A percentile compares a stretch with the other conserved stretches of the same genome.
Evolutionary conservation across 2,113 vertebrate species (phyloP).

Genomic region (human): DNA sequence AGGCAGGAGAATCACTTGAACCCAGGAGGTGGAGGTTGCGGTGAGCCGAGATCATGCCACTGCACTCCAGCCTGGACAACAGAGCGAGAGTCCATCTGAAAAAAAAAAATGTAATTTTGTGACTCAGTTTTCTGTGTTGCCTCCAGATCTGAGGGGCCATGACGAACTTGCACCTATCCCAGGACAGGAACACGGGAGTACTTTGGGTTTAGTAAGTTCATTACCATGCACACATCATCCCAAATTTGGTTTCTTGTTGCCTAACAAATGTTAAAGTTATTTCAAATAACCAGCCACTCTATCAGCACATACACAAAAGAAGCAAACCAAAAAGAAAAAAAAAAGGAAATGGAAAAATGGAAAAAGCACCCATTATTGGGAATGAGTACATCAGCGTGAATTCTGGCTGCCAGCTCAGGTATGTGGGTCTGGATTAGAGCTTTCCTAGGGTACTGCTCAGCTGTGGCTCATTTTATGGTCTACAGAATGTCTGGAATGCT

Average conservation of each 20-base stretch:
- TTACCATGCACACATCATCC: neutral
- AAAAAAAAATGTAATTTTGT: neutral
- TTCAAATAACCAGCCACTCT: neutral
- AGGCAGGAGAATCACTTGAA: no score
- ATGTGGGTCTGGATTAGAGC: neutral
- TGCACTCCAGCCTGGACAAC: no score
- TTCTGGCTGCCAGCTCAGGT: neutral
- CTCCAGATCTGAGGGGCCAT: neutral
- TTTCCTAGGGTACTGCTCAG: neutral
- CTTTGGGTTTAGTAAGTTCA: neutral
- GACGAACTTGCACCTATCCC: neutral
- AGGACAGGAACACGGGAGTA: neutral
- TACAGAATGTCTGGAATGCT: neutral
- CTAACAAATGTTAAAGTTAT: neutral
- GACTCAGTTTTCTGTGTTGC: neutral
- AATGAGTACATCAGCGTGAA: neutral
- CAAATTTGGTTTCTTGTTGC: constrained; percentile 18
- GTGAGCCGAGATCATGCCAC: no score
- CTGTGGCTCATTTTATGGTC: neutral
- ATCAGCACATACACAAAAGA: neutral
- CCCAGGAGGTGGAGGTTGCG: no score
- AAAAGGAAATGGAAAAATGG: neutral
- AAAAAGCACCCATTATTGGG: neutral
- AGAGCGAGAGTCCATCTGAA: no score
- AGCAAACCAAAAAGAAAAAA: neutral